A percentile compares a stretch with the other conserved stretches of the same genome.
phyloP scores from a whole-genome alignment of 2,797 vertebrate genomes.

The Tragelaphus oryx region DNA sequence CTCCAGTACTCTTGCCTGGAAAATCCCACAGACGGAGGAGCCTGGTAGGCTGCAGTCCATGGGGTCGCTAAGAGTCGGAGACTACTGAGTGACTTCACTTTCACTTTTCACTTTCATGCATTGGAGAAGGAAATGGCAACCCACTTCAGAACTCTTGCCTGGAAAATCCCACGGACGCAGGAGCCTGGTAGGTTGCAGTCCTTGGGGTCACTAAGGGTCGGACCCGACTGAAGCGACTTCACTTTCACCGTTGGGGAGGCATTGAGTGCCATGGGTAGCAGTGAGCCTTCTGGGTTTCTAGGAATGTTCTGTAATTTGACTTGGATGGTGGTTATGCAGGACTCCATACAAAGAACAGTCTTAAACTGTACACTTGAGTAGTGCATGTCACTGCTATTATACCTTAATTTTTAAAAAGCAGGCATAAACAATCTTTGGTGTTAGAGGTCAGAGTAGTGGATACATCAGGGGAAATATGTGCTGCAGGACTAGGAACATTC shows the following conservation, averaged over 20 bases:
- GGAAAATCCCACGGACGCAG: no score
- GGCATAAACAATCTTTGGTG: not conserved
- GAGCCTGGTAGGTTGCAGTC: no score
- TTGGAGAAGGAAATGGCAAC: no score
- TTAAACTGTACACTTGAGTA: not conserved
- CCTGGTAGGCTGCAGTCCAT: no score
- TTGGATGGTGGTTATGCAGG: not conserved
- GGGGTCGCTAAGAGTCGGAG: no score
- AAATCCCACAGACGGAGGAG: no score
- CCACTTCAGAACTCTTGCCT: no score
- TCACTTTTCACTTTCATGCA: no score
- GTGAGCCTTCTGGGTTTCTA: not conserved
- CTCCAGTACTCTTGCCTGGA: no score
- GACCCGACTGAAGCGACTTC: no score
- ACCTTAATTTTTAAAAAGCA: not conserved
- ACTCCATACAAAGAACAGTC: not conserved
- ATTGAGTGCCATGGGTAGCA: not conserved
- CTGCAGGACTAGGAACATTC: not conserved
- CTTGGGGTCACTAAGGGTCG: no score
- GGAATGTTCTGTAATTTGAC: not conserved
- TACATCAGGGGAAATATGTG: not conserved
- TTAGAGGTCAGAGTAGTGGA: not conserved
- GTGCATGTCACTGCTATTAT: not conserved
- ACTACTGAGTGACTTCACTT: no score
- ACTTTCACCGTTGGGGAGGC: not conserved